phyloP scores from a whole-genome alignment of 2,113 vertebrate species.

The Cheirogaleus medius region DNA sequence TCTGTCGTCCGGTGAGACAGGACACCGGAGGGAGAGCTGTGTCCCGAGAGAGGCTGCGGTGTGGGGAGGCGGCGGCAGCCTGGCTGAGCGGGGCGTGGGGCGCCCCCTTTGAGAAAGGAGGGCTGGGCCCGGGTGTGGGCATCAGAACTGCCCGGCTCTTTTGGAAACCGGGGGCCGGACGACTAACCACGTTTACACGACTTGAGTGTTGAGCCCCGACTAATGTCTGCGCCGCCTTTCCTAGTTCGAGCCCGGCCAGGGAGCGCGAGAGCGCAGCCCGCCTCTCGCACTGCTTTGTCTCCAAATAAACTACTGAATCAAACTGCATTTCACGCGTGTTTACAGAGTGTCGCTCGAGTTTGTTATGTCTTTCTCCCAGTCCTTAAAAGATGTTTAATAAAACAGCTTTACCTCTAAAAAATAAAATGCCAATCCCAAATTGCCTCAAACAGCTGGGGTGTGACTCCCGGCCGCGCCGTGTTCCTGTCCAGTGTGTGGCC shows the following conservation, averaged over 20 bases:
- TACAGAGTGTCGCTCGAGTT: constrained; percentile 69
- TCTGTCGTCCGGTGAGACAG: background rate
- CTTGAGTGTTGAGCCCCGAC: constrained; percentile 79
- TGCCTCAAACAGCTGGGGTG: constrained; percentile 63
- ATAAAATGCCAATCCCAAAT: constrained; percentile 61
- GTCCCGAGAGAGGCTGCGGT: background rate
- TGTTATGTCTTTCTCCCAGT: constrained; percentile 75
- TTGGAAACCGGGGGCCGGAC: constrained; percentile 70
- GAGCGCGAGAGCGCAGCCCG: constrained; percentile 79
- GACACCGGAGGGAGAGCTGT: background rate
- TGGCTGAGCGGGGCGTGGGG: accelerated
- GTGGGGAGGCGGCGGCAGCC: background rate
- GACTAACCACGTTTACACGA: constrained; percentile 80
- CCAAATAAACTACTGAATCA: constrained; percentile 91
- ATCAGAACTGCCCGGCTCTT: constrained; percentile 42
- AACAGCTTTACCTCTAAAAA: constrained; percentile 73
- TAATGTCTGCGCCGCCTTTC: constrained; percentile 78
- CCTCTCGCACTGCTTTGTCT: constrained; percentile 89
- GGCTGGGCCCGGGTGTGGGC: constrained; percentile 20
- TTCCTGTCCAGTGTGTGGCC: constrained; percentile 63
- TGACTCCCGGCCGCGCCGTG: background rate
- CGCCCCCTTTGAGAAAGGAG: background rate
- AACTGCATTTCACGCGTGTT: constrained; percentile 81
- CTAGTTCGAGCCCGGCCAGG: constrained; percentile 75
- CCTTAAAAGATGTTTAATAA: constrained; percentile 51